Conservation (phyloP, 2,888 invertebrate species). For the Drosophila mayaguana region DNA sequence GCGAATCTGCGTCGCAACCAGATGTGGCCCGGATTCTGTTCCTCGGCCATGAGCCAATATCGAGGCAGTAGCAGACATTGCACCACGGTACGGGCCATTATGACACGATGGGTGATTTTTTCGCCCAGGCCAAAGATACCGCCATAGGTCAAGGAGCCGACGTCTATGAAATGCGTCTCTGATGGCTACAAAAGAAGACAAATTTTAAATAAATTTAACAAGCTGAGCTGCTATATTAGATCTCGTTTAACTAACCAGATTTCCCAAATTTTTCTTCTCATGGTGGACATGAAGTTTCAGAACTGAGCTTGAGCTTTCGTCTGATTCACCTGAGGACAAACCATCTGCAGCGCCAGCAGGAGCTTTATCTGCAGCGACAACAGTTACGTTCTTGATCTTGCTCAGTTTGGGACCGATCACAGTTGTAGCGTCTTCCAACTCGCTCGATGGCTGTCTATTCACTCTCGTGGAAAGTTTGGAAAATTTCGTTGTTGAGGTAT, state of each 20-base stretch:
- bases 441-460: too few species aligned
- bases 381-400: background rate
- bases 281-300: accelerated
- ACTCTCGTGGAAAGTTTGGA: background rate
- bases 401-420: background rate
- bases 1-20: conserved; percentile 83
- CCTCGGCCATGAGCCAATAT: conserved; percentile 88
- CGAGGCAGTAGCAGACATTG: conserved; percentile 90
- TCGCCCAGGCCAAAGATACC: conserved; percentile 90
- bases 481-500: too few species aligned
- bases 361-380: too few species aligned
- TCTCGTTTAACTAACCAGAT: background rate
- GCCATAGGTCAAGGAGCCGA: conserved; percentile 82
- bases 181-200: conserved; percentile 11
- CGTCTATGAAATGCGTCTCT: conserved; percentile 83
- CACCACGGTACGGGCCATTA: conserved; percentile 88
- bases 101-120: conserved; percentile 88
- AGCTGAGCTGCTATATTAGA: too few species aligned
- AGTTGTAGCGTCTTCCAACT: background rate
- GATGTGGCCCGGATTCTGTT: conserved; percentile 84
- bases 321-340: background rate
- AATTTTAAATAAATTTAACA: too few species aligned
- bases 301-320: background rate
- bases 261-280: background rate
- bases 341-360: accelerated